Base-by-base conservation (phyloP, 2,888 invertebrate species). In the Gnatocerus cornutus region DNA sequence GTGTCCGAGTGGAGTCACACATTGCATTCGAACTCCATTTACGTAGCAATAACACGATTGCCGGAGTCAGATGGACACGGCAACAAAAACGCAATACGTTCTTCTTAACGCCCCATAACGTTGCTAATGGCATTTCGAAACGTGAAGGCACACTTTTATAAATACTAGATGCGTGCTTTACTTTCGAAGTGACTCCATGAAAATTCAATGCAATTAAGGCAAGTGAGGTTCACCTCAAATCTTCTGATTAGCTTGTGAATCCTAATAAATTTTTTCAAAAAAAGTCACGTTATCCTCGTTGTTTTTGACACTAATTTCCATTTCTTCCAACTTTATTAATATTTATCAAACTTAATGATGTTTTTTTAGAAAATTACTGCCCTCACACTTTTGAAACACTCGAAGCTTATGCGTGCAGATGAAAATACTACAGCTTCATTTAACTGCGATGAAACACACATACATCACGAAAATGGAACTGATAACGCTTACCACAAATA, bases 21-120 rank as follows among this genome's bases (percentile, higher is more conserved):
- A 68, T 68, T 68, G 63, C 68, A 68, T 68, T 68, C 68, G 68
- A 68, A 68, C 56, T 68, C 68, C 68, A 68, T 68, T 68, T 68
- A 68, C 62, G 53, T 62, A 55, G 68, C 61, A 62, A 59, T 72
- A 77, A 75, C 74, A 71, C 71, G 72, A 75, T 75, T 74, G 73
- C 73, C 65, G 65, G 70, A 72, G 69, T 72, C 74, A 72, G 69
- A 68, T 67, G 74, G 74, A 75, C 71, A 68, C 68, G 68, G 71
- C 64, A 70, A 64, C 69, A 69, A 69, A 74, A 73, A 72, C 68
- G 73, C 71, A 66, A 69, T 73, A 71, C 73, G 70, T 75, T 72
- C 69, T 61, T 69, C 74, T 78, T 79, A 79, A 79, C 77, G 77
- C 75, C 74, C 76, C 78, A 77, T 76, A 79, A 78, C 76, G 74